These are phyloP conservation scores for Agriopis aurantiaria DNA, from an alignment of 2,888 invertebrate species.

Conservation along the genomic window DNA sequence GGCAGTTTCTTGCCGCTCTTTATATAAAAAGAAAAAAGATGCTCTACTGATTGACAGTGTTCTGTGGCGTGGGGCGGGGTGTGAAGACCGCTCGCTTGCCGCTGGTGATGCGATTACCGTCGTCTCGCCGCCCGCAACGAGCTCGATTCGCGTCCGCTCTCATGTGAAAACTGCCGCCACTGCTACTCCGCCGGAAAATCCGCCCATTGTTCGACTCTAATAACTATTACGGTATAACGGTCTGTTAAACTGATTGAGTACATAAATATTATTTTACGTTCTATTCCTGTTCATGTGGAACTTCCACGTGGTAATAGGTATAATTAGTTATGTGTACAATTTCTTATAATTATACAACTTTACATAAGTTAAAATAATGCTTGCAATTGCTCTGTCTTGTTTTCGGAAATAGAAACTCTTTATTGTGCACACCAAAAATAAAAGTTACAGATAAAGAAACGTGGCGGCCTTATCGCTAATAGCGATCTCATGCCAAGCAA, in stretches of 20 bases:
- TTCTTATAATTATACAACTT: no score
- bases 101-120: slow-evolving; percentile 89
- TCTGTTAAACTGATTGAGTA: slow-evolving; percentile 69
- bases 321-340: neutral
- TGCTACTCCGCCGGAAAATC: slow-evolving; percentile 78
- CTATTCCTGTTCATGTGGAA: slow-evolving; percentile 5
- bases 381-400: no score
- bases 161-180: slow-evolving; percentile 82
- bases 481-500: no score
- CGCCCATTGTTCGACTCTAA: slow-evolving; percentile 79
- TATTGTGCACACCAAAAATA: no score
- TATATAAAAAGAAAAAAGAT: no score
- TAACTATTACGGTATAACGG: slow-evolving; percentile 83
- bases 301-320: neutral
- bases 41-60: neutral
- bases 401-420: no score
- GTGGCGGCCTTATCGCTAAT: no score
- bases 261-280: slow-evolving; percentile 41
- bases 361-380: no score
- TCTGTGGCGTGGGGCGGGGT: slow-evolving; percentile 34
- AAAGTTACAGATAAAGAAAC: no score
- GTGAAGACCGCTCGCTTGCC: slow-evolving; percentile 60
- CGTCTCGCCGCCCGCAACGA: slow-evolving; percentile 88
- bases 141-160: slow-evolving; percentile 76
- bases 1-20: no score